Conservation (phyloP, 2,113 vertebrate genomes). For the rabbit (Oryctolagus cuniculus) region mOryCun1.1 NC_091437.1:49226501-49227000, state of each 20-base stretch:
- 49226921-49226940: too few species aligned
- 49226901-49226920: neutral
- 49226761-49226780: neutral
- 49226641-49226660: neutral
- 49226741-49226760: neutral
- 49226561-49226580: neutral
- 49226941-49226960: too few species aligned
- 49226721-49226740: neutral
- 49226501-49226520: neutral
- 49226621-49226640: neutral
- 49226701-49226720: neutral
- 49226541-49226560: neutral
- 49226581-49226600: neutral
- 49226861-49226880: neutral
- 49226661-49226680: neutral
- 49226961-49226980: neutral
- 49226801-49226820: neutral
- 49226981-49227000: neutral
- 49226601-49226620: neutral
- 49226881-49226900: too few species aligned
- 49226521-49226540: neutral
- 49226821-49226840: neutral
- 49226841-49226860: neutral
- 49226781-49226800: neutral
- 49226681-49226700: neutral